Conservation (phyloP, 2,797 vertebrate genomes). For the Ataeniobius toweri region DNA sequence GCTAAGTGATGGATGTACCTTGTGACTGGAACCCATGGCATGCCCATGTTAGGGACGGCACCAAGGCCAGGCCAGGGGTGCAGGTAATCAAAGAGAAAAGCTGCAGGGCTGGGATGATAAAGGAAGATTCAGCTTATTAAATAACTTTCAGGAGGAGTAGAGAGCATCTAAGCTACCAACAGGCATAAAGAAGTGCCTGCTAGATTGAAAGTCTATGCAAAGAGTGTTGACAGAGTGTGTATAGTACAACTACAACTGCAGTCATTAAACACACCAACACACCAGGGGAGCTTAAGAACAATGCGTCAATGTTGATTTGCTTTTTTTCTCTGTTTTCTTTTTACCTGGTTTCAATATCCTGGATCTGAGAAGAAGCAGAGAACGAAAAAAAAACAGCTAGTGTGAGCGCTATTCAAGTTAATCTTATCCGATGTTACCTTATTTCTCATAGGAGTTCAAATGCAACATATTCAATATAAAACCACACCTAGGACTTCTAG, state of each 20-base stretch:
- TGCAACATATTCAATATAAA: conserved; percentile 17
- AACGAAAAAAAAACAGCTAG: conserved; percentile 38
- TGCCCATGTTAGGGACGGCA: conserved; percentile 65
- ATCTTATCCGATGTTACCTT: conserved; percentile 15
- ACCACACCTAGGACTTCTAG: conserved; percentile 30
- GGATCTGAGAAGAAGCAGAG: conserved; percentile 54
- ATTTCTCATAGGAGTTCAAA: conserved; percentile 28
- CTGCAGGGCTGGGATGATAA: conserved; percentile 67
- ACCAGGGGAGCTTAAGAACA: conserved; percentile 62
- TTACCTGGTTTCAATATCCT: conserved; percentile 64
- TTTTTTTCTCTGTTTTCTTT: conserved; percentile 18
- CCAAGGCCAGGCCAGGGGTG: conserved; percentile 72
- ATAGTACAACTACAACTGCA: conserved; percentile 66
- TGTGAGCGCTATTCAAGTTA: conserved; percentile 13
- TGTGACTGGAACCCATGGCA: conserved; percentile 62
- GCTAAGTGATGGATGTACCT: conserved; percentile 71
- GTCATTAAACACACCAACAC: conserved; percentile 73
- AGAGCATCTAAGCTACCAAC: conserved; percentile 69
- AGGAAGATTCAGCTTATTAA: conserved; percentile 79
- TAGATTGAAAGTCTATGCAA: conserved; percentile 60
- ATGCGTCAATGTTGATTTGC: conserved; percentile 65
- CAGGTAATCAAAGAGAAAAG: conserved; percentile 73
- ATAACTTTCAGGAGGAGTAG: conserved; percentile 73
- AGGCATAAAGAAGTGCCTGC: conserved; percentile 65
- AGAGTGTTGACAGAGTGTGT: conserved; percentile 70